phyloP scores from a whole-genome alignment of 2,113 vertebrate species.

The Istiophorus platypterus region DNA sequence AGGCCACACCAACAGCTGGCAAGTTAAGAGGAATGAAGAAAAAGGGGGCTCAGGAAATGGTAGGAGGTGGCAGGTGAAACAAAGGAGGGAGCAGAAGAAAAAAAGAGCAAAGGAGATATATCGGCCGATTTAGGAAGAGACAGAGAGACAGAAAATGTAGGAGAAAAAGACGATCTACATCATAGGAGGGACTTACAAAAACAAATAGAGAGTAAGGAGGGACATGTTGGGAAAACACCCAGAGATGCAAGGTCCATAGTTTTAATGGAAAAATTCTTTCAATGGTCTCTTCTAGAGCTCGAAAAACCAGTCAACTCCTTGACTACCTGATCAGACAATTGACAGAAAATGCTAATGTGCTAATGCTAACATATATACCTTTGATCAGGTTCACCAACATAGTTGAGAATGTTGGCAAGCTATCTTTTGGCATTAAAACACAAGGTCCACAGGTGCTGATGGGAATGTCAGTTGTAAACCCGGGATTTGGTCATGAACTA shows the following conservation, averaged over 20 bases:
- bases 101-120: constrained; percentile 39
- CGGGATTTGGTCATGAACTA: not conserved
- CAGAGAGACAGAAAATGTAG: constrained; percentile 12
- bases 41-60: constrained; percentile 65
- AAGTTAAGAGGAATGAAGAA: constrained; percentile 67
- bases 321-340: not conserved
- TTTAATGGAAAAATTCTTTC: constrained; percentile 8
- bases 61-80: constrained; percentile 61
- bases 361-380: not conserved
- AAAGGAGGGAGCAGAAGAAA: constrained; percentile 56
- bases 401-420: not conserved
- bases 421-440: no score
- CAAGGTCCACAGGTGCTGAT: not conserved
- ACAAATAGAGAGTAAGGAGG: constrained; percentile 23
- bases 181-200: constrained; percentile 35
- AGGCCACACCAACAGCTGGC: constrained; percentile 79
- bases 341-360: not conserved
- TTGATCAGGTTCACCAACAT: not conserved
- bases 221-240: not conserved
- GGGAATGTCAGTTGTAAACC: not conserved
- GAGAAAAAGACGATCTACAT: constrained; percentile 42
- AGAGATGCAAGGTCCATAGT: not conserved
- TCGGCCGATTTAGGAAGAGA: constrained; percentile 53
- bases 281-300: not conserved
- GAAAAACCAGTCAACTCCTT: not conserved